Evolutionary conservation across 1,140 invertebrate species (phyloP), one percentile per base, ranked within the genome.

Genomic region (Bombus terrestris): DNA sequence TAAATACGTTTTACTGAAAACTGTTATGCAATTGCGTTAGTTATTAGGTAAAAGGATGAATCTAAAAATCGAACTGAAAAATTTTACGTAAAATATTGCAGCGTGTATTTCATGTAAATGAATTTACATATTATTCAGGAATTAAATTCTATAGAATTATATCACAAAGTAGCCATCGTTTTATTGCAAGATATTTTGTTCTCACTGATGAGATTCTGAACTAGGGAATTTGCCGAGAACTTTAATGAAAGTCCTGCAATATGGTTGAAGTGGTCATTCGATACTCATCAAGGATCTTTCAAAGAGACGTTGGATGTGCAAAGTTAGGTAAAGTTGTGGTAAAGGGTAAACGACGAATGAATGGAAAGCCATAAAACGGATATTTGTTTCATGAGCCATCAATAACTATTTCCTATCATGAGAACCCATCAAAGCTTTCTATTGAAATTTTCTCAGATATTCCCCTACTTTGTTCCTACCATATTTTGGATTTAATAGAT

Each of bases 181-280:
- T 41, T 10, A n/a, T 28, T 62, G 28, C 13, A 13, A n/a, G 28
- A 4, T n/a, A n/a, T 62, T 62, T 62, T n/a, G 1, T 12, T 41
- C 3, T 1, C 9, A 28, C 15, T 12, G 18, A 37, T 12, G 35
- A 25, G 25, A 28, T 12, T 10, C 10, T 41, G 0, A 71, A 15
- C 9, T 41, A 13, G 69, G 39, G 25, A 75, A 57, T 75, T 35
- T 47, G 10, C 32, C 9, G 22, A 35, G 47, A 57, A 57, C 53
- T 75, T 75, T 37, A 47, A 75, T 57, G 73, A 37, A 75, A 75
- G 4, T 35, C 10, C n/a, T 25, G 73, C 47, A 75, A 57, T 75
- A 28, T 75, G 32, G 47, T 53, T 22, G 47, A 53, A 22, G 47
- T 22, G 47, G 47, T 37, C 73, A 57, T 57, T 75, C 32, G 47